Conservation (phyloP, 2,797 vertebrate genomes). For the Pseudochaenichthys georgianus region DNA sequence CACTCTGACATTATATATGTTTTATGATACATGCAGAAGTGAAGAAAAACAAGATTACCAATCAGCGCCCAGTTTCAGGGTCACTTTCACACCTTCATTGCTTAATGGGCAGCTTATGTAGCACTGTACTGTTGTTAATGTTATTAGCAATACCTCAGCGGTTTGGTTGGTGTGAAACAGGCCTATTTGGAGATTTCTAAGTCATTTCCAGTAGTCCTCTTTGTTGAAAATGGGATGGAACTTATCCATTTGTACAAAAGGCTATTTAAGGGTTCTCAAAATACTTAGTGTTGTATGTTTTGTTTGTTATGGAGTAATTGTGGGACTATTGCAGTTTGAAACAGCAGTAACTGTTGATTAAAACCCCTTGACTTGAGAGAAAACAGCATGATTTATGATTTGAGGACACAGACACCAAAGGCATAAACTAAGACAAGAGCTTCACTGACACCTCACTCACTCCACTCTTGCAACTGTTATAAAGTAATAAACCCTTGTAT, state of each 20-base stretch:
- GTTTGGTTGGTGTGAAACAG: constrained; percentile 5
- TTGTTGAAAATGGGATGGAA: neutral
- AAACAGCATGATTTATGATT: too few species aligned
- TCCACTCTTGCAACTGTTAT: constrained; percentile 9
- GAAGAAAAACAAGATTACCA: neutral
- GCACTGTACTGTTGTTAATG: neutral
- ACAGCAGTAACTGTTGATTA: neutral
- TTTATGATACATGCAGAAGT: neutral
- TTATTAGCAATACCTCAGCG: neutral
- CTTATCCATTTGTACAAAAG: neutral
- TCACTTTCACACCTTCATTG: too few species aligned
- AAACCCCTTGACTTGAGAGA: too few species aligned
- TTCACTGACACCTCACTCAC: constrained; percentile 3
- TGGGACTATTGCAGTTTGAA: too few species aligned
- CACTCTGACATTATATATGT: neutral
- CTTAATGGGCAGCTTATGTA: neutral
- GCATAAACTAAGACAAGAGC: neutral
- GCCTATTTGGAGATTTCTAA: too few species aligned
- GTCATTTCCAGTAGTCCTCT: neutral
- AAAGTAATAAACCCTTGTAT: neutral
- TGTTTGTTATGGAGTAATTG: too few species aligned
- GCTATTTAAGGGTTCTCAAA: neutral
- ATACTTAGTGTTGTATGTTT: neutral
- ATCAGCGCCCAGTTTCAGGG: too few species aligned
- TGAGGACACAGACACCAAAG: neutral